Evolutionary conservation across 1,140 invertebrate genomes (phyloP), one percentile per base, ranked within the genome.

Genomic region (Diachasma alloeum): DNA sequence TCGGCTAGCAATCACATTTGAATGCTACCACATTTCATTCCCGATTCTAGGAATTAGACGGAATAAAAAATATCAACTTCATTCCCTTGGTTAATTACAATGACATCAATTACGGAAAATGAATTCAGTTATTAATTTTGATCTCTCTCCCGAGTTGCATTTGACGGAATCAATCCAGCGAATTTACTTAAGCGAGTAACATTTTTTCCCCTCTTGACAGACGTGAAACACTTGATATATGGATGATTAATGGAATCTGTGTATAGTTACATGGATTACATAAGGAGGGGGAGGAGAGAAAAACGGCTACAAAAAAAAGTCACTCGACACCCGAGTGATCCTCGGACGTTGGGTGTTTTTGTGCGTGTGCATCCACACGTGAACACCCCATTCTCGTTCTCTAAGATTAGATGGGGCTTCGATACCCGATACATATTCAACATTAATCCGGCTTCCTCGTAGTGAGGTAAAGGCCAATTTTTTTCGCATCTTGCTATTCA

Each of bases 401-500:
- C 31, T 3, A 72, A 77, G 79, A 78, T 81, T 81, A 80, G 84
- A 72, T 78, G 44, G 44, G 82, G 84, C 77, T 87, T 88, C 82
- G 72, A 83, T 85, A 83, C 81, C 82, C 82, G 81, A 87, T 84
- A 83, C 77, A 66, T 77, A 75, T 80, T 83, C 44, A 46, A 4
- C 44, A 46, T 46, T 46, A 46, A 11, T 3, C 44, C 44, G 44
- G 44, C 44, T 46, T 46, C 44, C 1, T 46, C 44, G n/a, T 46
- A 1, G 3, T n/a, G 44, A 46, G 44, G 10, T 46, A 46, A 15
- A 46, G n/a, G 44, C 3, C 44, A 46, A 46, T 5, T 31, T 31
- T n/a, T 31, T 3, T 31, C 31, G 31, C 6, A 31, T 31, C 31
- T 31, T 31, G 2, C 31, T 31, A 31, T 31, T 31, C 31, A 31